Conservation (phyloP, 2,888 invertebrate genomes). For the Liodrosophila aerea region DNA sequence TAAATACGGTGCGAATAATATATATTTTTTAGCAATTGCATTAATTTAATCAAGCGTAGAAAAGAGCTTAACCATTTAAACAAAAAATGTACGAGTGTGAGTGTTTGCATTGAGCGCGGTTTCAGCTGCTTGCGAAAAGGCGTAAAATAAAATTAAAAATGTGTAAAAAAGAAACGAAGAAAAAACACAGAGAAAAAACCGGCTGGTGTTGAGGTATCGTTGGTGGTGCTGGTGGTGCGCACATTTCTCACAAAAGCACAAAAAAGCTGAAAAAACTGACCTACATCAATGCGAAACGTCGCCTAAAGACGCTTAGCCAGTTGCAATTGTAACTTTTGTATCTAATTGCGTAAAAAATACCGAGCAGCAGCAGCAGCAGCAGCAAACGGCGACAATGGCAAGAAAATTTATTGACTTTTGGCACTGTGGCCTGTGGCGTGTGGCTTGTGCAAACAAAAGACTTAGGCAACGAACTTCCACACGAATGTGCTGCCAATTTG, state of each 20-base stretch:
- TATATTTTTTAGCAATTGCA: slow-evolving; percentile 54
- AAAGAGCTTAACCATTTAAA: background rate
- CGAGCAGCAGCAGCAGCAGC: slow-evolving; percentile 27
- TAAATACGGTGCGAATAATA: background rate
- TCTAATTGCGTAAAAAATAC: slow-evolving; percentile 65
- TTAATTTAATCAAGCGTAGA: slow-evolving; percentile 52
- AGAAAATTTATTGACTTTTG: slow-evolving; percentile 52
- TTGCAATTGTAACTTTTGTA: slow-evolving; percentile 57
- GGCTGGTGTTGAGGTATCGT: slow-evolving; percentile 44
- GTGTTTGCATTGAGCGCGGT: slow-evolving; percentile 17
- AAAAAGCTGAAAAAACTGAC: slow-evolving; percentile 59
- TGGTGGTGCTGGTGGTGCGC: slow-evolving; percentile 12
- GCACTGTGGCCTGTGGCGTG: slow-evolving; percentile 20
- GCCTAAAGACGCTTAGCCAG: slow-evolving; percentile 38
- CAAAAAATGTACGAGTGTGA: slow-evolving; percentile 9
- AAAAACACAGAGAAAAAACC: slow-evolving; percentile 48
- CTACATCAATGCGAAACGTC: slow-evolving; percentile 71
- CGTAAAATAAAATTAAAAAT: slow-evolving; percentile 22
- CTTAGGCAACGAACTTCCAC: slow-evolving; percentile 66
- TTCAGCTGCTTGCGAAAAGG: slow-evolving; percentile 61
- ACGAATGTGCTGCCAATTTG: slow-evolving; percentile 6
- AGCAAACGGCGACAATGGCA: slow-evolving; percentile 10
- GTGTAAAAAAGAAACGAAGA: slow-evolving; percentile 8
- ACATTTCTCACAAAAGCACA: slow-evolving; percentile 56
- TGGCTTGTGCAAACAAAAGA: slow-evolving; percentile 56